Evolutionary conservation across 2,888 invertebrate genomes (phyloP), one percentile per base, ranked within the genome.

Genomic region (Eulithis prunata): DNA sequence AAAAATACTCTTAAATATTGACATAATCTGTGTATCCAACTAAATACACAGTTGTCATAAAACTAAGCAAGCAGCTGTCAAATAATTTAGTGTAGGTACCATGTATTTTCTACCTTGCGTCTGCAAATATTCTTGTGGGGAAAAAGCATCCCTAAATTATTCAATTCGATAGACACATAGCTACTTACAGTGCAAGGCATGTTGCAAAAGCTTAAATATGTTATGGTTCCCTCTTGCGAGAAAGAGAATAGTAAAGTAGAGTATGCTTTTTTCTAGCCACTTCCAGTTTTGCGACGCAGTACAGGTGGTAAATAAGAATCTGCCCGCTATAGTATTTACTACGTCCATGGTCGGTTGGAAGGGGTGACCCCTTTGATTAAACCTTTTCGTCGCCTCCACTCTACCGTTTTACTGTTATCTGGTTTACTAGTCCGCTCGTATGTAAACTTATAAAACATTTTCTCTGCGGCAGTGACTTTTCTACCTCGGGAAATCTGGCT

Each of bases 351-450:
- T 76, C 79, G 81, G 79, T 83, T 80, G 83, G 83, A 78, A 80
- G 78, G 81, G 79, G 80, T 76, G 81, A 81, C 79, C 79, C 80
- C 85, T 88, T 87, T 89, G 88, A 90, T 89, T 90, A 88, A 86
- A 89, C 84, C 85, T 86, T 87, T 87, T 85, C 79, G 80, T 75
- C 79, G 80, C 78, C 75, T 79, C 73, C 75, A 74, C 81, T 77
- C 78, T 74, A 79, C 78, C 83, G 80, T 84, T 84, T 83, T 80
- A 80, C 79, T 85, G 84, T 83, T 87, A 87, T 88, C 83, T 84
- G 78, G 80, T 83, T 81, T 80, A 78, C 73, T 75, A 70, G 73
- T 79, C 68, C 75, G 77, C 76, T 83, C 80, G 59, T 83, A 84
- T 85, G 83, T 71, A 75, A 80, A 78, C 80, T 80, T 74, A 75